Percentiles rank a stretch among this genome's conserved stretches.
Conservation (phyloP, 2,797 vertebrate genomes). For the Rhinichthys osculus region DNA sequence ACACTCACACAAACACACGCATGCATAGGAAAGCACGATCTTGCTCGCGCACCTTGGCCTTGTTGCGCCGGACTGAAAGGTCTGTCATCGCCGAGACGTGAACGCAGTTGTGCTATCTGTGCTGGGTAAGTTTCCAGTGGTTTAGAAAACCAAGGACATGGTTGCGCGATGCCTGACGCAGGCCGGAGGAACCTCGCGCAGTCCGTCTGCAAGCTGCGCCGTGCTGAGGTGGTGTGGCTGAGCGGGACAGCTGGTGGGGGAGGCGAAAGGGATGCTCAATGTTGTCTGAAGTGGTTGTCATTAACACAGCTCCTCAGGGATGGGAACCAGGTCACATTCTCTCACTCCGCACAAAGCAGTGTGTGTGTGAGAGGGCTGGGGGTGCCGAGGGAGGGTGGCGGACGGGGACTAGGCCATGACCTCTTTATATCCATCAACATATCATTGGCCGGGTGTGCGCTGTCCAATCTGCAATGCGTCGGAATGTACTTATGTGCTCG, state of each 20-base stretch:
- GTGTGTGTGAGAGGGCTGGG: conserved; percentile 69
- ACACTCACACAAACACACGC: background rate
- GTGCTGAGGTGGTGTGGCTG: conserved; percentile 14
- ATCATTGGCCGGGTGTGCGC: conserved; percentile 54
- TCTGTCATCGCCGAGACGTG: background rate
- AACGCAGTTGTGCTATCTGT: conserved; percentile 9
- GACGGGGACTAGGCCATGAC: conserved; percentile 80
- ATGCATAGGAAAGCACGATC: conserved; percentile 33
- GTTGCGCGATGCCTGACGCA: background rate
- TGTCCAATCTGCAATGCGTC: conserved; percentile 49
- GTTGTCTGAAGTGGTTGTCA: conserved; percentile 78
- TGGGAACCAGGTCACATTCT: conserved; percentile 87
- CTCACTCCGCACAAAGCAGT: conserved; percentile 81
- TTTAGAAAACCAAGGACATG: background rate
- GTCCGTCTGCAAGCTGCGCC: background rate
- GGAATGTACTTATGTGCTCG: conserved; percentile 23
- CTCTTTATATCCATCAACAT: conserved; percentile 84
- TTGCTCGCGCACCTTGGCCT: conserved; percentile 48
- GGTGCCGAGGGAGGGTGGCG: conserved; percentile 74
- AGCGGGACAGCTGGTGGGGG: conserved; percentile 76
- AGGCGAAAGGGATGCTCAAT: conserved; percentile 70
- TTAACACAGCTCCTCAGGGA: conserved; percentile 78
- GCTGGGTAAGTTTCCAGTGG: conserved; percentile 67
- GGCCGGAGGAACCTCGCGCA: background rate
- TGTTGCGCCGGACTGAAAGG: conserved; percentile 56